Evolutionary conservation across 2,113 vertebrate genomes (phyloP).

Genomic region (human (Homo sapiens)): DNA sequence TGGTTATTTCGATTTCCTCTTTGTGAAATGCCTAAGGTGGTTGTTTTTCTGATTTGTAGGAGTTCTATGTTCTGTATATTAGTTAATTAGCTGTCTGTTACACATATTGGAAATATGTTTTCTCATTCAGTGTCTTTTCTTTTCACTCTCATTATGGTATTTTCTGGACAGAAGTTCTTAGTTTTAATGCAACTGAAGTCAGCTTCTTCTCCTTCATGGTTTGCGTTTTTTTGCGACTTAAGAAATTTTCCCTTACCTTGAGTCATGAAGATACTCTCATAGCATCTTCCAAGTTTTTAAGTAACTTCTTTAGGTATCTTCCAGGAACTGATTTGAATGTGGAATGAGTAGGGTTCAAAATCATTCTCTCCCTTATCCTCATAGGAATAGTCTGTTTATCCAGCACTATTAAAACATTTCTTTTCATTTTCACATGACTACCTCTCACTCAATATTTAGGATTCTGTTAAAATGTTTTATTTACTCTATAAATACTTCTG

Average conservation of each 20-base stretch:
- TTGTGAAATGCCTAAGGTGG: not conserved
- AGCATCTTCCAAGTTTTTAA: not conserved
- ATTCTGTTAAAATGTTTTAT: not conserved
- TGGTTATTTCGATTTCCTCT: not conserved
- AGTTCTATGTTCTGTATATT: not conserved
- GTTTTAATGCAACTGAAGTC: not conserved
- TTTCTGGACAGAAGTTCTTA: not conserved
- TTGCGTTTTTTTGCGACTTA: not conserved
- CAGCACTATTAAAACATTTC: not conserved
- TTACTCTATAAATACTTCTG: not conserved
- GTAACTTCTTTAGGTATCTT: not conserved
- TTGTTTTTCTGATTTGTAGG: not conserved
- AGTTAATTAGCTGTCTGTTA: not conserved
- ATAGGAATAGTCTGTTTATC: not conserved
- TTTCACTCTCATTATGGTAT: not conserved
- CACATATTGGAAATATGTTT: not conserved
- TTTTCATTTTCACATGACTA: not conserved
- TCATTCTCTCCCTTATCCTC: not conserved
- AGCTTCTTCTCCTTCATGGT: not conserved
- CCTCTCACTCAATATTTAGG: not conserved
- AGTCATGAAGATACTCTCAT: not conserved
- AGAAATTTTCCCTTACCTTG: not conserved
- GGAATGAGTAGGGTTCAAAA: too few species aligned
- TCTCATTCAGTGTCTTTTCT: not conserved
- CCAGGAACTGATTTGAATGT: not conserved